phyloP scores from a whole-genome alignment of 2,113 vertebrate genomes.

The Tetrao urogallus region DNA sequence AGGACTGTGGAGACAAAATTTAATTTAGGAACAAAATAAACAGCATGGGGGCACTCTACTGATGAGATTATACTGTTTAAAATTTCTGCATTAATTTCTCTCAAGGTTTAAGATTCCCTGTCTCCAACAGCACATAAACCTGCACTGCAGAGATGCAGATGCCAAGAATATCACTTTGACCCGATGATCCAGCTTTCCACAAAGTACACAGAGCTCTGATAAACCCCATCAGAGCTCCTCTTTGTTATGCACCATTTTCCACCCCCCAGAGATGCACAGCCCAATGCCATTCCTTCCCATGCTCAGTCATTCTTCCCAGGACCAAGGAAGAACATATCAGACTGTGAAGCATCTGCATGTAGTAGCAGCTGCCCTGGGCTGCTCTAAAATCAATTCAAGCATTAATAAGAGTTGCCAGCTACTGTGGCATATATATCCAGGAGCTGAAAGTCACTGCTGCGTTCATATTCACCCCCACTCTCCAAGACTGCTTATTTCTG shows the following conservation, averaged over 20 bases:
- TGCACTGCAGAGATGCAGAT: constrained; percentile 24
- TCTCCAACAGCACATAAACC: not conserved
- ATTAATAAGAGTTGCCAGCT: constrained; percentile 18
- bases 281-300: not conserved
- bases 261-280: not conserved
- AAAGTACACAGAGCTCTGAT: not conserved
- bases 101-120: not conserved
- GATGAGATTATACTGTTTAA: constrained; percentile 23
- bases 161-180: not conserved
- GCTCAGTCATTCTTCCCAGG: not conserved
- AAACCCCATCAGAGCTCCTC: not conserved
- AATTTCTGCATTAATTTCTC: constrained; percentile 54
- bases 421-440: not conserved
- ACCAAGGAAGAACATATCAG: not conserved
- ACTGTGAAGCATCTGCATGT: constrained; percentile 22
- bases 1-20: constrained; percentile 40
- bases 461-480: not conserved
- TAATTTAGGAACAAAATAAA: constrained; percentile 57
- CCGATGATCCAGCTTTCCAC: not conserved
- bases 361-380: constrained; percentile 32
- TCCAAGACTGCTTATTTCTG: not conserved
- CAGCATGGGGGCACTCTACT: constrained; percentile 45
- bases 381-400: constrained; percentile 45
- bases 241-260: not conserved
- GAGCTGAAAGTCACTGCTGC: constrained; percentile 1